phyloP scores from a whole-genome alignment of 2,888 invertebrate species.

The Zelleria hepariella region DNA sequence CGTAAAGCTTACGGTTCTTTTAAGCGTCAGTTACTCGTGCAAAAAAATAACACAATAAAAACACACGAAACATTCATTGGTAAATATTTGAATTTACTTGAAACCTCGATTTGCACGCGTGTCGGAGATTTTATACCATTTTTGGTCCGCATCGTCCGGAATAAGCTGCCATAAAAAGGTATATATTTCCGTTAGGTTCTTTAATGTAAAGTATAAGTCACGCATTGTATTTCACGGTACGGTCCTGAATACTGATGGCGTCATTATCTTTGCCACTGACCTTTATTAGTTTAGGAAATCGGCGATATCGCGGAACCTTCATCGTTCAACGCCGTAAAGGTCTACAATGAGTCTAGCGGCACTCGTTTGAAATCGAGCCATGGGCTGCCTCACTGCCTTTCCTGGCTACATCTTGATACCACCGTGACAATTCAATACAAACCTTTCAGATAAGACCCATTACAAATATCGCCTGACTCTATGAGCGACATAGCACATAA shows the following conservation, averaged over 20 bases:
- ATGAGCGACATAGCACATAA: constrained; percentile 33
- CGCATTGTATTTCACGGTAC: constrained; percentile 10
- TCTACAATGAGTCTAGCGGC: constrained; percentile 20
- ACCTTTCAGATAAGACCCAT: constrained; percentile 39
- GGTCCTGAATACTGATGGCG: not conserved
- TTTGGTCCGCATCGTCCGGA: constrained; percentile 38
- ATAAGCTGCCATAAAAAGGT: constrained; percentile 28
- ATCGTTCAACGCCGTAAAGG: constrained; percentile 2
- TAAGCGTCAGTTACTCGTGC: not conserved
- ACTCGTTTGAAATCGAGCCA: constrained; percentile 35
- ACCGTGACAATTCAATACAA: constrained; percentile 53
- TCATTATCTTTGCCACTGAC: not conserved
- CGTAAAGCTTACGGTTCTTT: not conserved
- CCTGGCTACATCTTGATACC: constrained; percentile 36
- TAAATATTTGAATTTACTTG: not conserved
- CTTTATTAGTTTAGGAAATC: not conserved
- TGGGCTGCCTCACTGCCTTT: constrained; percentile 25
- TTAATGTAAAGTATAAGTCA: constrained; percentile 21
- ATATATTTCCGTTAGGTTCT: constrained; percentile 29
- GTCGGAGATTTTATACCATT: constrained; percentile 39
- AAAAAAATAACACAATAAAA: not conserved
- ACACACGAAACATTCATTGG: not conserved
- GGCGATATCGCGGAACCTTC: not conserved
- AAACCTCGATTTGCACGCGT: constrained; percentile 49
- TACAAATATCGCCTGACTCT: constrained; percentile 45